Evolutionary conservation across 2,888 invertebrate species (phyloP), one percentile per base, ranked within the genome.

Genomic region (Heliconius ismenius): DNA sequence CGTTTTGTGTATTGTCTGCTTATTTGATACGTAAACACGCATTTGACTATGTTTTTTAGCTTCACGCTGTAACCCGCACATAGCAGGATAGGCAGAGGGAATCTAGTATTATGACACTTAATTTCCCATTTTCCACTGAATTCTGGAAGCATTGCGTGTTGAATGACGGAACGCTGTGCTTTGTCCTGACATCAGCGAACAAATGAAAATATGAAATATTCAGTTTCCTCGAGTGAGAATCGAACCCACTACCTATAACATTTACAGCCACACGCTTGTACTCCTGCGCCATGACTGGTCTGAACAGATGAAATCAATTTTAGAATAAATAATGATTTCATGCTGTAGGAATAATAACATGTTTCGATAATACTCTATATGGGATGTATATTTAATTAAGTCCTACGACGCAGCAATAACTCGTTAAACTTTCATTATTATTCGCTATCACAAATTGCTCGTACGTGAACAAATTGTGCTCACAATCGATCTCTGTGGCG

Each of bases 341-440:
- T 68, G 64, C 67, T 65, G 60, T 68, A 70, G 74, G 68, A 76
- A 81, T 83, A 79, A 84, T 82, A 36, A 18, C 76, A 82, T 82
- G 85, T 85, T 87, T 89, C 87, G 89, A 86, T 86, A 75, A 86
- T 88, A 87, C 82, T 86, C 90, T 89, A 90, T 91, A 60, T 24
- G 43, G 43, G 43, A 65, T 65, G 65, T 65, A 90, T 90, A 90
- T 91, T 91, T 92, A 91, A 92, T 93, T 91, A 91, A 90, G 88
- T 87, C 84, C 86, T 84, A 81, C 85, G 85, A 84, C 86, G 87
- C 86, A 87, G 87, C 87, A 87, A 87, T 85, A 87, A 90, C 90
- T 92, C 89, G 90, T 93, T 92, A 92, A 93, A 93, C 90, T 92
- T 93, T 92, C 90, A 92, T 92, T 92, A 92, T 91, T 90, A 92